Percentiles rank a stretch among this genome's conserved stretches.
Conservation (phyloP, 2,113 vertebrate species). For the Halichoerus grypus region DNA sequence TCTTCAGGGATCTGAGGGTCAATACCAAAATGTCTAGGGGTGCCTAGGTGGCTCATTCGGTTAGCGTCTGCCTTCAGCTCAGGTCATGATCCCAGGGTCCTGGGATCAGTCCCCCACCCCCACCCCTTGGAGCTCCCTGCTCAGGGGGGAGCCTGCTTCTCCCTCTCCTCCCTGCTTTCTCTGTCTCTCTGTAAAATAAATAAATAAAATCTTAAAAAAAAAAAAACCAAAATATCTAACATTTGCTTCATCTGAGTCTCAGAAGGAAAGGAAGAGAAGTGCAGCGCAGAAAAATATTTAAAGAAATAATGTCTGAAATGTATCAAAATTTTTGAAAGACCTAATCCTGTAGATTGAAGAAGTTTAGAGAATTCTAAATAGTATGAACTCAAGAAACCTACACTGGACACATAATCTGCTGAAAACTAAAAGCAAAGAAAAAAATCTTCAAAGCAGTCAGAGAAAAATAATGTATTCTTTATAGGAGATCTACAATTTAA, state of each 20-base stretch:
- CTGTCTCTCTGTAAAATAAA: neutral
- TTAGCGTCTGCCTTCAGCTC: neutral
- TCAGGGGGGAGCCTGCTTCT: neutral
- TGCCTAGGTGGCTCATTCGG: neutral
- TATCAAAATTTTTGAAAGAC: neutral
- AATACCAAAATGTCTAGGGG: conserved; percentile 7
- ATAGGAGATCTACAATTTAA: neutral
- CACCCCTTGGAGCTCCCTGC: neutral
- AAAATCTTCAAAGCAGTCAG: neutral
- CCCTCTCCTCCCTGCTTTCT: neutral
- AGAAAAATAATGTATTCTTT: conserved; percentile 23
- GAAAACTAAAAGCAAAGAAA: neutral
- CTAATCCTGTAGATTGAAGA: neutral
- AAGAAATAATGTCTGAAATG: neutral
- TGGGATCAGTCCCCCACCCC: neutral
- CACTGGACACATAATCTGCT: neutral
- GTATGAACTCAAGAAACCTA: neutral
- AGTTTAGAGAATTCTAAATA: neutral
- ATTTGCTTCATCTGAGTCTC: neutral
- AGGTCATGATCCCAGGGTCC: neutral
- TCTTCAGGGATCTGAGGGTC: neutral
- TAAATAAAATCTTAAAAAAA: neutral
- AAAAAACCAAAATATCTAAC: conserved; percentile 29
- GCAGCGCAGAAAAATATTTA: neutral
- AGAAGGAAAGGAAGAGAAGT: neutral